Evolutionary conservation across 2,888 invertebrate species (phyloP), one percentile per base, ranked within the genome.

Genomic region (Ariolimax columbianus): DNA sequence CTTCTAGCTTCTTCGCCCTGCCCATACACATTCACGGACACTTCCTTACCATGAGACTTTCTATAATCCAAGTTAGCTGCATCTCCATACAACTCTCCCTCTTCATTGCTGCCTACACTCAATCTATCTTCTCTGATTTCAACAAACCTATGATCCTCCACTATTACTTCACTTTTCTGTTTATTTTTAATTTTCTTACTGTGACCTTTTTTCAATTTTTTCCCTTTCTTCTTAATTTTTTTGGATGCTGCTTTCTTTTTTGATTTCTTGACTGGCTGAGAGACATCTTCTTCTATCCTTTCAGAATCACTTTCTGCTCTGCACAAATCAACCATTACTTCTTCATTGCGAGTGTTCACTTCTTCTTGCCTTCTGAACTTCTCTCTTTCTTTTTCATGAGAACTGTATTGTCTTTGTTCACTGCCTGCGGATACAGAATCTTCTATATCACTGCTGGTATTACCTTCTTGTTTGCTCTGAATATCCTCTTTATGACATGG

Each of bases 61-160:
- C 36, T 70, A 40, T 43, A 30, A 30, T 9, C 70, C n/a, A 68
- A 19, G 14, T 47, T 63, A 33, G 30, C 23, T 23, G 19, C 33
- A 55, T 70, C 85, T 26, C 51, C 72, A 0, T 85, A 82, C 40
- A 82, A 23, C 40, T 85, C 85, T 59, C 82, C 85, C 55, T 82
- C 82, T 47, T 82, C 82, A 23, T 47, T 51, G 26, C 55, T 78
- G 38, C 82, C 85, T 4, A 63, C 33, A 40, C 82, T 82, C 23
- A 38, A n/a, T n/a, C 78, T 73, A 30, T 85, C 85, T 30, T 75
- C 40, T 23, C 85, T 77, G 1, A 85, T 51, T 30, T 85, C 82
- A 40, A 85, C 85, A 82, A 85, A 85, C n/a, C 85, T 77, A 36
- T 82, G 77, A 70, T 82, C 82, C 59, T 68, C 85, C 14, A 51